A percentile compares a stretch with the other conserved stretches of the same genome.
These are phyloP conservation scores for Syncerus caffer DNA, from an alignment of 2,797 vertebrate genomes.

Conservation along the genomic window DNA sequence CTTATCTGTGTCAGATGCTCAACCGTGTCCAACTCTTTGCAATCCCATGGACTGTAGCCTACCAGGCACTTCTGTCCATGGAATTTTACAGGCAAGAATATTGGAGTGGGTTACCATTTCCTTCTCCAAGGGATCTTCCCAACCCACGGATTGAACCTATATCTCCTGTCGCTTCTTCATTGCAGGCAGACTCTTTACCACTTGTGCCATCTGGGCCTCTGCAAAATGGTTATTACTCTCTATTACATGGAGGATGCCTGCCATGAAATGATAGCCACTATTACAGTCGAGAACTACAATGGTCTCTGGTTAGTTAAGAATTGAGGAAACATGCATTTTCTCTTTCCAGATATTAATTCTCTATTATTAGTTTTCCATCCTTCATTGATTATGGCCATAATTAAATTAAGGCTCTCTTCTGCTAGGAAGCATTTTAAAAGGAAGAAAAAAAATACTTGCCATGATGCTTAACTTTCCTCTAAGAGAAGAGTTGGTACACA, in stretches of 20 bases:
- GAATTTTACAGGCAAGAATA: not conserved
- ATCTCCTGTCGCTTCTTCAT: not conserved
- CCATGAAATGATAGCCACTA: not conserved
- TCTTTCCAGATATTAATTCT: not conserved
- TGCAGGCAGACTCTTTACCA: not conserved
- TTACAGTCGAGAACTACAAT: not conserved
- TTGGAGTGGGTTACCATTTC: not conserved
- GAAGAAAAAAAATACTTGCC: not conserved
- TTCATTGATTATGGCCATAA: not conserved
- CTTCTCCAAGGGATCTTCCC: not conserved
- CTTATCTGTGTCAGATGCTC: not conserved
- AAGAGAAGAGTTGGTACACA: not conserved
- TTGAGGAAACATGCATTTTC: not conserved
- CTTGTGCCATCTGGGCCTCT: not conserved
- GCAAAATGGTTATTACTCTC: not conserved
- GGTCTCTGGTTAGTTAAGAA: not conserved
- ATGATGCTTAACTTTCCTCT: not conserved
- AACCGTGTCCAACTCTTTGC: rapidly evolving
- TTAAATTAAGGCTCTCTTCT: slow-evolving; percentile 9
- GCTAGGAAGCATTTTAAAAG: not conserved
- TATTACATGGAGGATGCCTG: not conserved
- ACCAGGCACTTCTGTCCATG: not conserved
- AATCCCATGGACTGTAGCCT: not conserved
- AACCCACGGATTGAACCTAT: not conserved
- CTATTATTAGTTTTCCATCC: not conserved